These are phyloP conservation scores for Thalpophila matura DNA, from an alignment of 2,888 invertebrate genomes.

Conservation along the genomic window DNA sequence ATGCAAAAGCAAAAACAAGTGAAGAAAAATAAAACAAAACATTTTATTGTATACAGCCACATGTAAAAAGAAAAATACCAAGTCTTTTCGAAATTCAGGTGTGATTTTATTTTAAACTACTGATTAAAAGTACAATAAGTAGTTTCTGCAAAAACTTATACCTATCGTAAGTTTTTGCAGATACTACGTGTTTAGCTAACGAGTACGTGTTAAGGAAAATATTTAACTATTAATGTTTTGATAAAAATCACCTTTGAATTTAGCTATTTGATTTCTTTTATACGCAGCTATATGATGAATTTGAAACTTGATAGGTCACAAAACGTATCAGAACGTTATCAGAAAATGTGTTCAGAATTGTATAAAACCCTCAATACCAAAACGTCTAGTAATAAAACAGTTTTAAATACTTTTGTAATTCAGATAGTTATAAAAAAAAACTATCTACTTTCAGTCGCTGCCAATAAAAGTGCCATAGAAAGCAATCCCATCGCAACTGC, in stretches of 20 bases:
- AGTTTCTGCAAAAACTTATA: too few species aligned
- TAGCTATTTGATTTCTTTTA: not conserved
- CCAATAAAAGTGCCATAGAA: not conserved
- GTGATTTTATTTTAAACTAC: not conserved
- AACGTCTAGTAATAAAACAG: not conserved
- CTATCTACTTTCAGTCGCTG: not conserved
- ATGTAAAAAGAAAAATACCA: not conserved
- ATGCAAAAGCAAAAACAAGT: conserved; percentile 31
- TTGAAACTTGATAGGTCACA: not conserved
- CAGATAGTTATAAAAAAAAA: too few species aligned
- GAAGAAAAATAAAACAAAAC: not conserved
- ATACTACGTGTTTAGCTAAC: too few species aligned
- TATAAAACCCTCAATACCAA: conserved; percentile 3
- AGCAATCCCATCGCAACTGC: not conserved
- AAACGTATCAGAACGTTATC: too few species aligned
- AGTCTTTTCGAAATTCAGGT: not conserved
- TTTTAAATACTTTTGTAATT: too few species aligned
- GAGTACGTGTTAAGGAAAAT: too few species aligned
- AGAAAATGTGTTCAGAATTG: not conserved
- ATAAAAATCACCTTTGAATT: conserved; percentile 4
- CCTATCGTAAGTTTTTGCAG: too few species aligned
- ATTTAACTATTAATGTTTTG: too few species aligned
- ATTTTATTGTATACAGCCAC: not conserved
- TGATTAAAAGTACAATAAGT: too few species aligned
- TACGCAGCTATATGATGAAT: not conserved